Evolutionary conservation across 2,797 vertebrate genomes (phyloP).

Genomic region (Neosilurus hyrtlii): DNA sequence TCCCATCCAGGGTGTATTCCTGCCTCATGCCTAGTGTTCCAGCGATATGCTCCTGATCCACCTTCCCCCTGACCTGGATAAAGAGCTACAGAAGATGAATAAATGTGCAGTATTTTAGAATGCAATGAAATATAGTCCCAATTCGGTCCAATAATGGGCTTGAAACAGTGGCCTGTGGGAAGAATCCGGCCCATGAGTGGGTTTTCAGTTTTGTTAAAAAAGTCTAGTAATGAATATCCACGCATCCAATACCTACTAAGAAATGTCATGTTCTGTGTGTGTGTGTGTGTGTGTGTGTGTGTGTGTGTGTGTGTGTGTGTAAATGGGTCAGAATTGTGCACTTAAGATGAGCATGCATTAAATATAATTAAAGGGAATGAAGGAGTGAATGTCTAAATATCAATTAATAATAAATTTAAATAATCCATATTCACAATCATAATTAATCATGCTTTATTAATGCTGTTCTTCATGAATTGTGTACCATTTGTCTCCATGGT

Average conservation of each 20-base stretch:
- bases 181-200: background rate
- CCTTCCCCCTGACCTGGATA: background rate
- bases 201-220: background rate
- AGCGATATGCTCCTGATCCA: background rate
- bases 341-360: too few species aligned
- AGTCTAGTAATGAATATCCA: background rate
- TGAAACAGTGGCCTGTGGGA: background rate
- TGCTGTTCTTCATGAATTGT: background rate
- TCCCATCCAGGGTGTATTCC: background rate
- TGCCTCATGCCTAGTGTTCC: too few species aligned
- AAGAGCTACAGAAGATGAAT: background rate
- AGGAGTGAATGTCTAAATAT: background rate
- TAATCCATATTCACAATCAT: background rate
- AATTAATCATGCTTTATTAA: background rate
- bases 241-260: background rate
- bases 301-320: background rate
- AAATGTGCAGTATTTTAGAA: background rate
- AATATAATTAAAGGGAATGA: background rate
- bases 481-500: background rate
- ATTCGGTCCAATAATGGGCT: background rate
- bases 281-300: background rate
- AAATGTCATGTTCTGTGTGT: background rate
- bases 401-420: background rate
- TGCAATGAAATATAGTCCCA: background rate
- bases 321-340: conserved; percentile 10